Percentiles rank a stretch among this genome's conserved stretches.
phyloP scores from a whole-genome alignment of 2,797 vertebrate species.

The Rhinatrema bivittatum region DNA sequence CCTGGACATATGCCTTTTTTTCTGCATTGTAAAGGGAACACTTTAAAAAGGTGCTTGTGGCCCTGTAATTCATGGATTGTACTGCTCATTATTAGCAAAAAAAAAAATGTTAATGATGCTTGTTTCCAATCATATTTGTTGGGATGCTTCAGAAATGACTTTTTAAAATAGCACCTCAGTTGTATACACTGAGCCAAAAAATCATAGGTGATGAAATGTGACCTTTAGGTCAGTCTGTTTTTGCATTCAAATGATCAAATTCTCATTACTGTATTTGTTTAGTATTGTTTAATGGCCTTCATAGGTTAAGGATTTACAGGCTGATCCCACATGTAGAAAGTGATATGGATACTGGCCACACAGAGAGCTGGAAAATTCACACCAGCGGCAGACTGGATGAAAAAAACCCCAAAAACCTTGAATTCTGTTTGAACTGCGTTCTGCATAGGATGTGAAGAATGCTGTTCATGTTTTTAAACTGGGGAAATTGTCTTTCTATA shows the following conservation, averaged over 20 bases:
- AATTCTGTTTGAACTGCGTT: slow-evolving; percentile 24
- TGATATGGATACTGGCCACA: slow-evolving; percentile 21
- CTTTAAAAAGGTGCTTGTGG: not conserved
- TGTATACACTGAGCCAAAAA: no score
- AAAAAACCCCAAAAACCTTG: slow-evolving; percentile 19
- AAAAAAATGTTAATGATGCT: slow-evolving; percentile 5
- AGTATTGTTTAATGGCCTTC: slow-evolving; percentile 13
- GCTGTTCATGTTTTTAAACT: slow-evolving; percentile 32
- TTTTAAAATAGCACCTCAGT: no score
- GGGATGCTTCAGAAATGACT: not conserved
- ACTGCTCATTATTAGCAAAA: slow-evolving; percentile 13
- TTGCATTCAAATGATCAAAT: slow-evolving; percentile 16
- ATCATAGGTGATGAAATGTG: no score
- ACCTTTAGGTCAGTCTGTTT: slow-evolving; percentile 11
- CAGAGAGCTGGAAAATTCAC: slow-evolving; percentile 33
- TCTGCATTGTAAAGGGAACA: slow-evolving; percentile 2
- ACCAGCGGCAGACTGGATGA: slow-evolving; percentile 8
- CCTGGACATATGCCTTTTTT: slow-evolving; percentile 6
- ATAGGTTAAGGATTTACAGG: slow-evolving; percentile 11
- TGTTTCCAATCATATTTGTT: slow-evolving; percentile 3
- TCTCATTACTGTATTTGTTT: slow-evolving; percentile 6
- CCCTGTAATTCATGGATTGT: not conserved
- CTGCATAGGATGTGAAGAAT: slow-evolving; percentile 16
- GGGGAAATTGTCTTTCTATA: no score
- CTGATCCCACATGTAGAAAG: slow-evolving; percentile 7